Conservation (phyloP, 1,140 invertebrate species). For the Micrasema longulum region DNA sequence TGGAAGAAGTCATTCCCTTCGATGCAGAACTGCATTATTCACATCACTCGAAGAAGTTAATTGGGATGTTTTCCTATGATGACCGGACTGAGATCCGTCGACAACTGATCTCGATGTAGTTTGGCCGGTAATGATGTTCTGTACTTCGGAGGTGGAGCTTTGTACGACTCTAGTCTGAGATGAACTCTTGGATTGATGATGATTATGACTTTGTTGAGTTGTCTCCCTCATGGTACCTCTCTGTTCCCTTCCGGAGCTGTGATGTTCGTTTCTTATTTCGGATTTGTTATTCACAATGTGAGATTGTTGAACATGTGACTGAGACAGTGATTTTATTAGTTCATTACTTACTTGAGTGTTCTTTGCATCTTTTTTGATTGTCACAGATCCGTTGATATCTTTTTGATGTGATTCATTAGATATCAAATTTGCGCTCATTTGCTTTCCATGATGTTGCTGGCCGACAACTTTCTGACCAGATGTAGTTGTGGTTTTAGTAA, state of each 20-base stretch:
- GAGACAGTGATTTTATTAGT: constrained; percentile 36
- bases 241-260: constrained; percentile 21
- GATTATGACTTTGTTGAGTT: constrained; percentile 41
- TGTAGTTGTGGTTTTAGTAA: constrained; percentile 65
- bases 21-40: constrained; percentile 80
- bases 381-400: constrained; percentile 45
- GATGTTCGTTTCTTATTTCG: constrained; percentile 6
- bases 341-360: constrained; percentile 39
- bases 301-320: constrained; percentile 32
- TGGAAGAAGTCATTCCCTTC: constrained; percentile 73
- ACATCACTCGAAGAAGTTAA: constrained; percentile 80
- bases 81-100: constrained; percentile 31
- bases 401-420: constrained; percentile 47
- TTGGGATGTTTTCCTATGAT: constrained; percentile 69
- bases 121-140: constrained; percentile 44
- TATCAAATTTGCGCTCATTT: constrained; percentile 47
- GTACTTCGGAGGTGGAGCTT: constrained; percentile 38
- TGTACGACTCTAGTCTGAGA: constrained; percentile 41
- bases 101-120: constrained; percentile 23
- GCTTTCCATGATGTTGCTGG: constrained; percentile 36
- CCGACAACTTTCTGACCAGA: constrained; percentile 44
- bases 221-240: constrained; percentile 28
- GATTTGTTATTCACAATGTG: constrained; percentile 26
- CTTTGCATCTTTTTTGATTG: constrained; percentile 36
- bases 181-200: constrained; percentile 43